Evolutionary conservation across 2,888 invertebrate species (phyloP), one percentile per base, ranked within the genome.

Genomic region (Drosophila falleni): DNA sequence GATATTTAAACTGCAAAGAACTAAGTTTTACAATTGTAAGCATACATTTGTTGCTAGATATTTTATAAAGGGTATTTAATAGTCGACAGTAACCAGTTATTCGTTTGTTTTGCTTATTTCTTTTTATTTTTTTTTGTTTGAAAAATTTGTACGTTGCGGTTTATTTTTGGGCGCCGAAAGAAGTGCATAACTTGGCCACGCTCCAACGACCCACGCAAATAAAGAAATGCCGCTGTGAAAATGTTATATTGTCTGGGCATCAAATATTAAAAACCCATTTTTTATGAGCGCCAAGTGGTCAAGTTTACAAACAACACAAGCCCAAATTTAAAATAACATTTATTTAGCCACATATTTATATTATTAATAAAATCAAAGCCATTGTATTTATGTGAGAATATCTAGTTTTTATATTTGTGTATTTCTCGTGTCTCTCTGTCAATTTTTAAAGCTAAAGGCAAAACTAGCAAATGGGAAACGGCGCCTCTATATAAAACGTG

Each of bases 111-210:
- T 10, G 41, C n/a, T 33, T 35, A 16, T 50, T 63, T 56, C 11
- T 56, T 56, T 56, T 47, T 26, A 15, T 42, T 72, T 50, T 58
- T 13, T 62, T 50, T 65, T 53, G 37, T 39, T 61, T 62, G 60
- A 73, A 55, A 55, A 59, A 42, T 56, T 80, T 84, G 46, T 58
- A 69, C 65, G 72, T 68, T 58, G 80, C 68, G 66, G 69, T 72
- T 71, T 89, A 89, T 89, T 87, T 89, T 87, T 71, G 74, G 74
- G 63, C 62, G 71, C 70, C 74, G 63, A 79, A 67, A 78, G 68
- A 87, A 85, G 81, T 89, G 87, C 87, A 85, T 83, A 89, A 88
- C 72, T 89, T 85, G 85, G 85, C 89, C 80, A 68, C 70, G 71
- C 72, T 80, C 89, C 89, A 86, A 89, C 74, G 75, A 63, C 81